Evolutionary conservation across 2,888 invertebrate genomes (phyloP), one percentile per base, ranked within the genome.

Genomic region (Ceriagrion tenellum): DNA sequence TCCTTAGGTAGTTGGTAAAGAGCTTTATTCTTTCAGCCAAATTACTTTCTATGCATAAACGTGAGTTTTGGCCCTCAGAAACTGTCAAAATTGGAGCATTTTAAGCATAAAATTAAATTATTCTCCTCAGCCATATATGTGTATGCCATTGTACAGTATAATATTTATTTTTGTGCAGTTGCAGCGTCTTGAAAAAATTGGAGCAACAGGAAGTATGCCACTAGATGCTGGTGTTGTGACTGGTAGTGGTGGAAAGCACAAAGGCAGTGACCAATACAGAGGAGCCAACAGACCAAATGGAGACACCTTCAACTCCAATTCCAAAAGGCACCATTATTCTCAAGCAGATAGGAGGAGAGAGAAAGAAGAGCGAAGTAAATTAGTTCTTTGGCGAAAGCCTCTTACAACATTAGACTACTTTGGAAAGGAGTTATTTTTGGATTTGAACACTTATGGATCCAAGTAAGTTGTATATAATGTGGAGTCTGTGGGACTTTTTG

Each of bases 371-470:
- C 97, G 98, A 96, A 97, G 98, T 97, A 96, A 97, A 96, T 96
- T 99, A 96, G 98, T 99, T 96, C 97, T 99, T 96, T 99, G 99
- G 99, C 98, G 98, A 96, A 97, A 98, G 96, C 99, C 99, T 18
- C 96, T 99, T 95, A 97, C 97, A 96, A 99, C 99, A 3, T 96
- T 98, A 95, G 98, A 98, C 96, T 99, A 98, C 97, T 99, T 98
- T 97, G 97, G 97, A 96, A 97, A 98, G 96, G 99, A 99, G 97
- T 97, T 98, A 96, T 97, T 97, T 95, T 97, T 98, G 96, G 97
- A 98, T 96, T 97, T 98, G 96, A 97, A 97, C 96, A 97, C 97
- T 95, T 97, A 97, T 96, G 97, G 97, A 96, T 97, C 96, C 96
- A 97, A 97, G 98, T 98, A 96, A 97, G 97, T 96, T 16, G 47